Conservation (phyloP, 2,797 vertebrate genomes). For the Melanotaenia nigrans region DNA sequence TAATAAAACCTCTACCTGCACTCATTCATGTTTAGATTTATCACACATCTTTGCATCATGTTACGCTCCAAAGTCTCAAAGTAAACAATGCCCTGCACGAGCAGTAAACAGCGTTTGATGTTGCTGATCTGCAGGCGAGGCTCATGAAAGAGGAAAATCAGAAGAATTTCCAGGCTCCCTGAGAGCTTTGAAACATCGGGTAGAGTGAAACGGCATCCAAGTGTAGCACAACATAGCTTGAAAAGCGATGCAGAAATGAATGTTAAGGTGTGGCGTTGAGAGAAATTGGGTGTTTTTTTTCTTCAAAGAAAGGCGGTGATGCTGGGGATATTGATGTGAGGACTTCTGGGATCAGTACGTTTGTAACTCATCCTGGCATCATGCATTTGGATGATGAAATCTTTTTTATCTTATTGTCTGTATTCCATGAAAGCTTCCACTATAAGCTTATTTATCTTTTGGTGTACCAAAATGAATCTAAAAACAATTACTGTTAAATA, state of each 20-base stretch:
- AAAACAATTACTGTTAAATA: no score
- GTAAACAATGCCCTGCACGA: conserved; percentile 22
- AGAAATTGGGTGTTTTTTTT: conserved; percentile 1
- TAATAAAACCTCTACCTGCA: background rate
- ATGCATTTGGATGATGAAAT: no score
- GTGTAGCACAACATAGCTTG: conserved; percentile 18
- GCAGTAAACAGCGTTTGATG: conserved; percentile 52
- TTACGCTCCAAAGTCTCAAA: conserved; percentile 45
- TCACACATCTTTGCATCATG: conserved; percentile 23
- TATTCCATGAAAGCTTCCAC: no score
- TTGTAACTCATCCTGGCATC: no score
- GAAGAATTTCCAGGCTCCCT: conserved; percentile 6
- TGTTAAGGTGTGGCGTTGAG: conserved; percentile 4
- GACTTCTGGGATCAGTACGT: background rate
- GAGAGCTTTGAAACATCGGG: conserved; percentile 44
- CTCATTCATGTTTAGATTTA: conserved; percentile 29
- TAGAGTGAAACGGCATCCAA: conserved; percentile 17
- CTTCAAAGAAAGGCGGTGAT: background rate
- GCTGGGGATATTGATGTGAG: background rate
- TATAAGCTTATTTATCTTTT: no score
- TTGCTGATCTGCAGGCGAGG: conserved; percentile 28
- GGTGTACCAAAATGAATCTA: no score
- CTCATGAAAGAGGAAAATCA: conserved; percentile 30
- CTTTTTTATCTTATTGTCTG: no score
- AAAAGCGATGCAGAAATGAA: conserved; percentile 3